Percentiles rank a stretch among this genome's conserved stretches.
Conservation (phyloP, 2,888 invertebrate genomes). For the Euzophera pinguis region DNA sequence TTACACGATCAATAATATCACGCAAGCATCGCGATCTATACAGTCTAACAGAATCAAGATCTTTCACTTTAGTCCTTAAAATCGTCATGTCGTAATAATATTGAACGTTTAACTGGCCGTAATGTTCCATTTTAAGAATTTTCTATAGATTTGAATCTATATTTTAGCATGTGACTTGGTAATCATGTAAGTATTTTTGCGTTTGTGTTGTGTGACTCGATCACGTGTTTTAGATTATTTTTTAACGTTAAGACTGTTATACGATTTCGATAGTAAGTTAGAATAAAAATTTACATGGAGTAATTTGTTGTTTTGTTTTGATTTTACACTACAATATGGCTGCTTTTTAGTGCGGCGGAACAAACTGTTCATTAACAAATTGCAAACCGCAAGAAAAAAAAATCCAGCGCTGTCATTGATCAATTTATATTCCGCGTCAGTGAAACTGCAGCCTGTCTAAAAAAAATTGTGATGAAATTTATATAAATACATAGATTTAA, state of each 20-base stretch:
- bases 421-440: too few relatives aligned
- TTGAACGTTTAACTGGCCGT: background rate
- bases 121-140: background rate
- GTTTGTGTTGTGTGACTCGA: conserved; percentile 22
- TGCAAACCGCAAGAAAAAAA: too few relatives aligned
- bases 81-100: too few relatives aligned
- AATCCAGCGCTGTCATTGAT: too few relatives aligned
- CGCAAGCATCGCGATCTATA: too few relatives aligned
- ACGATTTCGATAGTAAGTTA: conserved; percentile 31
- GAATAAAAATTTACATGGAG: conserved; percentile 31
- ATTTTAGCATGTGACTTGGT: conserved; percentile 13
- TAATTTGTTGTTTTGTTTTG: conserved; percentile 17
- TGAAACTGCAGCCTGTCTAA: too few relatives aligned
- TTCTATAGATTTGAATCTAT: background rate
- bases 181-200: conserved; percentile 23
- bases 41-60: too few relatives aligned
- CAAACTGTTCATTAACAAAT: too few relatives aligned
- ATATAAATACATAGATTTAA: too few relatives aligned
- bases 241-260: conserved; percentile 56
- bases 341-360: background rate
- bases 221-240: conserved; percentile 38
- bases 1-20: too few relatives aligned
- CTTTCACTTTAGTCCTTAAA: too few relatives aligned
- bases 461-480: too few relatives aligned
- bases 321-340: background rate